Base-by-base conservation (phyloP, 2,888 invertebrate species). In the Platycheirus rosarum region DNA sequence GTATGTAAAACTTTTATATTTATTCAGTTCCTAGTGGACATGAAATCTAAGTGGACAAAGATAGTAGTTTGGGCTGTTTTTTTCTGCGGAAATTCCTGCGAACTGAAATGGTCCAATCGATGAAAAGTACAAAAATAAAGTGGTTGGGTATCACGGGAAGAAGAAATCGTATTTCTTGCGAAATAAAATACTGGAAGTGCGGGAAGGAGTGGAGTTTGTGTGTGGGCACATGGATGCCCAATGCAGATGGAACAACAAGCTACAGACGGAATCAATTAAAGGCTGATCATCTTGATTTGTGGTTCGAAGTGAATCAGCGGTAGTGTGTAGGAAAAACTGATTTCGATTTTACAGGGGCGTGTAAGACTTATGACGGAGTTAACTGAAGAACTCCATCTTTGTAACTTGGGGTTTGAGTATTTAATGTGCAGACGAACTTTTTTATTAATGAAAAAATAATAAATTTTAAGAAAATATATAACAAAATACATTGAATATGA, bases 41-140 rank as follows among this genome's bases (percentile, higher is more conserved):
- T 65, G 71, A 63, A 77, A 65, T 65, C 55, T 49, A 66, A 71
- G 37, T 71, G 71, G 65, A 35, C 35, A n/a, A 20, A 37, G 57
- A 57, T 40, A 29, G 66, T 53, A 7, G 78, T 66, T 73, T 73
- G 69, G 74, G 16, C 40, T 46, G 48, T 68, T 74, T 69, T 69
- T 68, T 74, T 69, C 63, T 48, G 55, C 55, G 66, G 13, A 44
- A 69, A 74, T 76, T 76, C 69, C 2, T 1, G 63, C 69, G 3
- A 7, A 63, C 42, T 68, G 23, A 78, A 73, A 46, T 26, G 44
- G 66, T 62, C 60, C 57, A 40, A 49, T 60, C 44, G 55, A 3
- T 23, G 37, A 63, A 48, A 3, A 1, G n/a, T 1, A 9, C 8
- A n/a, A 16, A 35, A 60, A 35, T 16, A n/a, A 23, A 16, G n/a